Base-by-base conservation (phyloP, 2,888 invertebrate species). In the Eupithecia subumbrata region DNA sequence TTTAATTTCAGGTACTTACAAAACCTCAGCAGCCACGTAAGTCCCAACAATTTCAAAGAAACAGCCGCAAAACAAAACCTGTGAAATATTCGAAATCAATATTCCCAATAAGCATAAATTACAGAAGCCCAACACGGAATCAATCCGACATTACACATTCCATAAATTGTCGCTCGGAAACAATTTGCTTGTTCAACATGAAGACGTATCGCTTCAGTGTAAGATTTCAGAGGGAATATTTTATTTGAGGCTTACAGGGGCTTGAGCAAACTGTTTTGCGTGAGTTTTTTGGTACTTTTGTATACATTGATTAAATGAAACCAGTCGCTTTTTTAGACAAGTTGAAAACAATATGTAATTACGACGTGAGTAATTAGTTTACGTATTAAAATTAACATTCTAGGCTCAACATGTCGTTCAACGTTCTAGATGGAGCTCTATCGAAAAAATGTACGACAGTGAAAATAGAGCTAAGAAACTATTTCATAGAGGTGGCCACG, bases 181-280 rank as follows among this genome's bases (percentile, higher is more conserved):
- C 93, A 92, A 93, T 93, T 93, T 92, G 91, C 90, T 86, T 90
- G 87, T 87, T 86, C 89, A 88, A 87, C 87, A 85, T 84, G 85
- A 85, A 83, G 84, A 87, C 84, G 75, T 78, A 81, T 79, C 79
- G 82, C 79, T 82, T 78, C 82, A 85, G 81, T 75, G 69, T 82
- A 85, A 87, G 79, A 45, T 74, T 81, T 67, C 68, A 73, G 80
- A 76, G 78, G 56, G 64, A 71, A 71, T 73, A 67, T 69, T 73
- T 68, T 76, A 73, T 60, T 67, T 70, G 45, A 40, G 68, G 64
- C 66, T 69, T 66, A 66, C 63, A 64, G 40, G 48, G 71, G 69
- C 63, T 12, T 40, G 70, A 60, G 37, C 16, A 68, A 68, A 56
- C 68, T 40, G 22, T 14, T 34, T 40, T 22, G 68, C 43, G 25